phyloP scores from a whole-genome alignment of 2,113 vertebrate species.

The Cebidichthys violaceus region DNA sequence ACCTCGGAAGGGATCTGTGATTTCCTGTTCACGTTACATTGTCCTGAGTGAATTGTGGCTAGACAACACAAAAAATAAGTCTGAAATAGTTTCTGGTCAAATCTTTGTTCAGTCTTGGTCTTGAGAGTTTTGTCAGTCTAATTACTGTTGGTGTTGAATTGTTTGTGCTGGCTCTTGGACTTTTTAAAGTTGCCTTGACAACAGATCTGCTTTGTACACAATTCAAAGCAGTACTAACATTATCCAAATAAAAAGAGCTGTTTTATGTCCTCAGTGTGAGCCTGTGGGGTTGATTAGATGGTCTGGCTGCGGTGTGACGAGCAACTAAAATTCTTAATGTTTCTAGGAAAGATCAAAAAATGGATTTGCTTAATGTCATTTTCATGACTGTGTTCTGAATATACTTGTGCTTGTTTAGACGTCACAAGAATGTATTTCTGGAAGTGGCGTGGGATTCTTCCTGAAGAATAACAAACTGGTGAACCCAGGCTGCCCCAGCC shows the following conservation, averaged over 20 bases:
- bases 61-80: background rate
- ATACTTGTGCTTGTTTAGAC: slow-evolving; percentile 49
- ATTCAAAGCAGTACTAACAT: slow-evolving; percentile 30
- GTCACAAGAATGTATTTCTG: slow-evolving; percentile 59
- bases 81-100: background rate
- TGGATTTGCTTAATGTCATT: slow-evolving; percentile 29
- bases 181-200: slow-evolving; percentile 26
- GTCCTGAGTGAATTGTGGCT: background rate
- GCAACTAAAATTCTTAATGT: slow-evolving; percentile 9
- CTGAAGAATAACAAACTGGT: slow-evolving; percentile 68
- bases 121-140: slow-evolving; percentile 2
- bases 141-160: background rate
- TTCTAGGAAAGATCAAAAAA: slow-evolving; percentile 55
- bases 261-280: slow-evolving; percentile 7
- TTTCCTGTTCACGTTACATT: slow-evolving; percentile 8
- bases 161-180: background rate
- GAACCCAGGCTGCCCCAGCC: slow-evolving; percentile 55
- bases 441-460: slow-evolving; percentile 75
- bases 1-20: background rate
- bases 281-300: slow-evolving; percentile 24
- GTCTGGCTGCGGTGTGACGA: slow-evolving; percentile 25
- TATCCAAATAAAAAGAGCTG: slow-evolving; percentile 24
- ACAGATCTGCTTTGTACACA: slow-evolving; percentile 14
- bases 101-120: background rate
- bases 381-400: slow-evolving; percentile 37